Base-by-base conservation (phyloP, 2,888 invertebrate genomes). In the Epistrophe eligans region DNA sequence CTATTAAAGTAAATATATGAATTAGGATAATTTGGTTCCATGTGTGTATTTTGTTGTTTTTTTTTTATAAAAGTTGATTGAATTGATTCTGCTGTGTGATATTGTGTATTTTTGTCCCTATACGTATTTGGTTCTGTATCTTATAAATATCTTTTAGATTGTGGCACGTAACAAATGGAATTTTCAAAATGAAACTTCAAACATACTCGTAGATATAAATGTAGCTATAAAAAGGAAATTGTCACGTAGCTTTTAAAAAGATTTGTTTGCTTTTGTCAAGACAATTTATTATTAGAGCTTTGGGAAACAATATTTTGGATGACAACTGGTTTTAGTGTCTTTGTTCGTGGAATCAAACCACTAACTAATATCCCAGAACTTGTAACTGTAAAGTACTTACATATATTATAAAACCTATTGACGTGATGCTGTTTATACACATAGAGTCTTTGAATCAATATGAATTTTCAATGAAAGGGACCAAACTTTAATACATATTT, bases 101-200 rank as follows among this genome's bases (percentile, higher is more conserved):
- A 35, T 64, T 17, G n/a, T 48, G 17, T 48, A 57, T 57, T 82
- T 38, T n/a, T 57, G 50, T 79, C 43, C 11, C 15, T 43, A 32
- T 2, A 3, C 2, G 24, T 10, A 24, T 7, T 7, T 19, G n/a
- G n/a, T n/a, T 11, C 48, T 19, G n/a, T 48, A 35, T 17, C 50
- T 24, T 17, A 9, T 7, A 17, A 19, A 45, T 19, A 83, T 62
- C 60, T 71, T 52, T 64, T 32, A 57, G 62, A 50, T 76, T 58
- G 57, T 74, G 79, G 74, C 84, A 84, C 84, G 79, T 71, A 79
- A 35, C 48, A 76, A 71, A 71, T 71, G 67, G 64, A 79, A 76
- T 74, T 84, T 71, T 17, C 45, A 38, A 60, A 67, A 73, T 67
- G 35, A 67, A 72, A 72, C 50, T 32, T 50, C 13, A 10, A 74